Evolutionary conservation across 2,888 invertebrate genomes (phyloP), one percentile per base, ranked within the genome.

Genomic region (Chloromyia formosa): DNA sequence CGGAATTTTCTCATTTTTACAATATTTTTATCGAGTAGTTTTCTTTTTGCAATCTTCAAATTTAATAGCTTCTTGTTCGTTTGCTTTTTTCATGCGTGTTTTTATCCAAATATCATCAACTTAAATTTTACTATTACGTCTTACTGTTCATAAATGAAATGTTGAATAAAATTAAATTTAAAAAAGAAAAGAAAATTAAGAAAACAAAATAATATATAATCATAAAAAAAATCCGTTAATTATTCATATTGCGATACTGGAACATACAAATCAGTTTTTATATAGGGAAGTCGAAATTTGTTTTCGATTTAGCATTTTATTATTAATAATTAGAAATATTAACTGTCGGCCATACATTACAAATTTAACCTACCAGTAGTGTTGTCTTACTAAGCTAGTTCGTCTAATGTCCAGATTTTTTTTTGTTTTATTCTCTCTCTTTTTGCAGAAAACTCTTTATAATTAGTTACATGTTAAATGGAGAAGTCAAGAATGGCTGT

Each of bases 101-200:
- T 1, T 16, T 9, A 9, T 66, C 66, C 66, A 66, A 66, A 66
- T 66, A 66, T 66, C 66, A 66, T 66, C 45, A 66, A 66, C 66
- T 66, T 66, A 66, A 45, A 66, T 66, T 66, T 66, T 66, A 66
- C 66, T 66, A 66, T 35, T 62, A 62, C 35, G 42, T 49, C 66
- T 66, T 66, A 66, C 66, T 66, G 66, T 66, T 22, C 66, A n/a
- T 66, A 66, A 66, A 66, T 66, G 66, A 66, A 66, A 66, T 66
- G 22, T 66, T 49, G 14, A 66, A 66, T 66, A 66, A 66, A 66
- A 66, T 66, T 66, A 66, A 66, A 35, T 66, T 66, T 66, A 35
- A n/a, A 35, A n/a, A 49, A 49, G 2, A 49, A 4, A 35, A 4
- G 27, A 35, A 35, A 35, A 35, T 35, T 35, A 35, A 35, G 27